phyloP scores from a whole-genome alignment of 2,888 invertebrate species.

The Cataglyphis rosenhaueri region DNA sequence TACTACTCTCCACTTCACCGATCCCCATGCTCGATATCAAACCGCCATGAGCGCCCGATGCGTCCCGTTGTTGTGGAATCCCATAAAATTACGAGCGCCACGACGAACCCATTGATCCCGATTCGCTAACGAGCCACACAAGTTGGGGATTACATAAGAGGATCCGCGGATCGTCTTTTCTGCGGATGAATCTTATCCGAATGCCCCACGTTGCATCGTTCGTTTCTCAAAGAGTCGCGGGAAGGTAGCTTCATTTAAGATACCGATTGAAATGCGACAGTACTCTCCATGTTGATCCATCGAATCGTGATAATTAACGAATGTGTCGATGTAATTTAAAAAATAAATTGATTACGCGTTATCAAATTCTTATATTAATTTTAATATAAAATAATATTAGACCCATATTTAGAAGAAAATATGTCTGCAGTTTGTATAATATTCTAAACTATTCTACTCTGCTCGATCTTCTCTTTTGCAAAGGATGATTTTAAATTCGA shows the following conservation, averaged over 20 bases:
- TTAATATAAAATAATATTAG: not conserved
- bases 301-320: conserved; percentile 2
- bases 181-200: conserved; percentile 61
- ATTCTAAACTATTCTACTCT: not conserved
- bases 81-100: conserved; percentile 77
- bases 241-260: conserved; percentile 23
- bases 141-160: conserved; percentile 59
- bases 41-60: conserved; percentile 62
- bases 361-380: not conserved
- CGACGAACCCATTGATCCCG: conserved; percentile 81
- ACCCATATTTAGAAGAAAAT: not conserved
- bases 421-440: not conserved
- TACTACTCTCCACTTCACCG: conserved; percentile 64
- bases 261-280: not conserved
- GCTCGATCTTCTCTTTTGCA: not conserved
- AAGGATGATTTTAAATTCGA: conserved; percentile 27
- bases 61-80: conserved; percentile 76
- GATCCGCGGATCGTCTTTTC: conserved; percentile 72
- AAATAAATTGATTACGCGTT: not conserved
- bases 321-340: not conserved
- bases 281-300: not conserved
- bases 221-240: conserved; percentile 37
- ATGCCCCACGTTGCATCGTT: conserved; percentile 41
- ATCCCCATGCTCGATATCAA: conserved; percentile 68
- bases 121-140: conserved; percentile 78